phyloP scores from a whole-genome alignment of 1,140 invertebrate species.

The Cydia amplana region DNA sequence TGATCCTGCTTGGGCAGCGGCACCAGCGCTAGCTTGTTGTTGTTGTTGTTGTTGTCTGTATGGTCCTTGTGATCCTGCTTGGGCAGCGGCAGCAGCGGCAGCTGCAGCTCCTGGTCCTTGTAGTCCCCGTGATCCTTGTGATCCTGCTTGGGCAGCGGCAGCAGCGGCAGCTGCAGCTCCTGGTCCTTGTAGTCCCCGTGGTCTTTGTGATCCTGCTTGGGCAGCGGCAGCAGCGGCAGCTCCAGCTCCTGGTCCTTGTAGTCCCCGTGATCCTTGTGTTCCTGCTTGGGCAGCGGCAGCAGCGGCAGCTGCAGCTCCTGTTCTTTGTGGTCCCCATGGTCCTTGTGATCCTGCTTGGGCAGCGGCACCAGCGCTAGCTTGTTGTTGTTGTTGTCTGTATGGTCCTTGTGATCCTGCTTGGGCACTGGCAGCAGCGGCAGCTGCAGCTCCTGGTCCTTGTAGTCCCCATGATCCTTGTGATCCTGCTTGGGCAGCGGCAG shows the following conservation, averaged over 20 bases:
- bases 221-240: neutral
- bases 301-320: neutral
- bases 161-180: neutral
- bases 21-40: neutral
- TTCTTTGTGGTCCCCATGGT: neutral
- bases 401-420: constrained; percentile 22
- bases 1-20: neutral
- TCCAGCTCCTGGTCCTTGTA: neutral
- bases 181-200: neutral
- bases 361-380: neutral
- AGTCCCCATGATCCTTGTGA: constrained; percentile 19
- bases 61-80: constrained; percentile 16
- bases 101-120: constrained; percentile 23
- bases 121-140: constrained; percentile 1
- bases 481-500: constrained; percentile 15
- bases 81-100: constrained; percentile 5
- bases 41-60: too few relatives aligned
- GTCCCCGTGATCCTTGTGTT: constrained; percentile 9
- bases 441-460: constrained; percentile 34
- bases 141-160: neutral
- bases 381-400: too few relatives aligned
- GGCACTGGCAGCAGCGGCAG: constrained; percentile 7
- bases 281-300: constrained; percentile 17
- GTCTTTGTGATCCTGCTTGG: constrained; percentile 2
- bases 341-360: neutral